Percentiles rank a stretch among this genome's conserved stretches.
Conservation (phyloP, 2,113 vertebrate genomes). For the Hemiprocne comata region DNA sequence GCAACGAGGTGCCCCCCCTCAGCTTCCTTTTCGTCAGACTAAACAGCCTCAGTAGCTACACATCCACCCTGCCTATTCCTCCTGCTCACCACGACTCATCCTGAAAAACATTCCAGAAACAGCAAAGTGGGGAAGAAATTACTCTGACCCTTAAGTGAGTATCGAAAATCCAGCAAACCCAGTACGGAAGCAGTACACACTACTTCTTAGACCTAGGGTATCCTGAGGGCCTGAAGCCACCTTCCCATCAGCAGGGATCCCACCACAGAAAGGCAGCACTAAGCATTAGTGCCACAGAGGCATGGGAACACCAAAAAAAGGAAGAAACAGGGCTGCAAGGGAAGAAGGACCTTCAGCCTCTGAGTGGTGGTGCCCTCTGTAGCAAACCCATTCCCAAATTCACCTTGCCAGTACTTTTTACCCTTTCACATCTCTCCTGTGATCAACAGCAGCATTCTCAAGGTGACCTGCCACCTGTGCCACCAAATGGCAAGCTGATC, state of each 20-base stretch:
- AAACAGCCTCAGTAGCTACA: too few species aligned
- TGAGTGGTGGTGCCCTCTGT: background rate
- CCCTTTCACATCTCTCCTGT: background rate
- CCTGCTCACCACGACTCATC: background rate
- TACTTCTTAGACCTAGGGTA: background rate
- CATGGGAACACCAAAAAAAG: background rate
- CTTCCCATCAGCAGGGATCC: background rate
- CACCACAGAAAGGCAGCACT: background rate
- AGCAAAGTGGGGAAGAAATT: background rate
- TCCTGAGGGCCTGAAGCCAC: background rate
- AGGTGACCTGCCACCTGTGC: background rate
- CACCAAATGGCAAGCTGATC: fast-evolving
- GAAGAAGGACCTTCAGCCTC: background rate
- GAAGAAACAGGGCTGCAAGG: background rate
- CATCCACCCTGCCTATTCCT: background rate
- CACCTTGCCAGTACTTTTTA: background rate
- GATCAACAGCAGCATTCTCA: background rate
- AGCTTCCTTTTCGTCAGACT: too few species aligned
- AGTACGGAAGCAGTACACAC: background rate
- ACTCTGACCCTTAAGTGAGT: background rate
- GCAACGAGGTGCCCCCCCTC: too few species aligned
- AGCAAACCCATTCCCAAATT: background rate
- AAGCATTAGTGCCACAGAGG: background rate
- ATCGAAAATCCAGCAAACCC: background rate
- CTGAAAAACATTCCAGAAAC: background rate